Conservation (phyloP, 2,113 vertebrate genomes). For the Todiramphus chloris region DNA sequence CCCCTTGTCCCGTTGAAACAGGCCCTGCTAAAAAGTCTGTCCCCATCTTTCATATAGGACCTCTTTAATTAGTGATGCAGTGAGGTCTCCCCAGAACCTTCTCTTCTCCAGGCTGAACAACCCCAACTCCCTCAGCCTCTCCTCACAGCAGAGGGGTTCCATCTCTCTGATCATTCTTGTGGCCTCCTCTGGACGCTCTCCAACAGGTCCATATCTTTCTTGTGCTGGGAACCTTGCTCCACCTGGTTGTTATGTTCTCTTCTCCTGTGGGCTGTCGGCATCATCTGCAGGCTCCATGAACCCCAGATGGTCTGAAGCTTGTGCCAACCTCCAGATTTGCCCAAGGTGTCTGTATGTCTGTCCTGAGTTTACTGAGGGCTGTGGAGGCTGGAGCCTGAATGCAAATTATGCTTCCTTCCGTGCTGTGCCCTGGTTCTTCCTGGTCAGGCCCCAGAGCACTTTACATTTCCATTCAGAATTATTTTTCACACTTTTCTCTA, state of each 20-base stretch:
- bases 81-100: background rate
- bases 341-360: background rate
- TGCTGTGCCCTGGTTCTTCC: background rate
- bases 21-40: background rate
- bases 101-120: background rate
- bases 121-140: background rate
- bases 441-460: background rate
- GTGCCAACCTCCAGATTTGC: background rate
- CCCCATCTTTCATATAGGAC: background rate
- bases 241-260: rapidly evolving
- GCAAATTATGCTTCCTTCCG: background rate
- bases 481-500: background rate
- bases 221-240: background rate
- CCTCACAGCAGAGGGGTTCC: background rate
- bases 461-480: background rate
- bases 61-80: background rate
- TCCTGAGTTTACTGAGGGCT: background rate
- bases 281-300: background rate
- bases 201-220: background rate
- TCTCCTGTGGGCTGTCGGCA: rapidly evolving
- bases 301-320: background rate
- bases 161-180: background rate
- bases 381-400: background rate
- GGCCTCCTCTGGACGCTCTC: background rate
- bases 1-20: background rate